phyloP scores from a whole-genome alignment of 1,140 invertebrate species.

The Sycophila sp. region DNA sequence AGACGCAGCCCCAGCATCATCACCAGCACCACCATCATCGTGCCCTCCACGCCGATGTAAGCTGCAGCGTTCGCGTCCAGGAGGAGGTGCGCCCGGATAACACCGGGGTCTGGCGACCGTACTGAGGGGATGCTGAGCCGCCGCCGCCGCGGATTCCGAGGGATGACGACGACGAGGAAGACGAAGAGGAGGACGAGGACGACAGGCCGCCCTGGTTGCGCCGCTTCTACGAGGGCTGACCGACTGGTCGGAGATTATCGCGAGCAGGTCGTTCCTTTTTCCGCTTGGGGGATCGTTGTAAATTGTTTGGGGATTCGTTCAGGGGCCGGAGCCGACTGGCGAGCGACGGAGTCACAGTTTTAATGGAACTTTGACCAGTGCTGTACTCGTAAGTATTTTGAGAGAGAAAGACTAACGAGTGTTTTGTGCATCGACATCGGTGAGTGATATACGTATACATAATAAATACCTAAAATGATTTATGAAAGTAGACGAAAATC shows the following conservation, averaged over 20 bases:
- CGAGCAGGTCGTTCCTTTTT: no score
- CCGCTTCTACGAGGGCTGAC: conserved; percentile 7
- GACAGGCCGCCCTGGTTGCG: conserved; percentile 7
- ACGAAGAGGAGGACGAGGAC: background rate
- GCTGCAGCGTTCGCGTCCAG: conserved; percentile 60
- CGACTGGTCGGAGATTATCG: no score
- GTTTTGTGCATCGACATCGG: conserved; percentile 25
- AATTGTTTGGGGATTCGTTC: background rate
- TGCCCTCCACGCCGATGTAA: conserved; percentile 33
- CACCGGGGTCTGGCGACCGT: conserved; percentile 65
- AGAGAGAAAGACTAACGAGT: conserved; percentile 30
- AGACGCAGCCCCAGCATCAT: conserved; percentile 47
- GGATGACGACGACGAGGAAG: background rate
- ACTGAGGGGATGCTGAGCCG: conserved; percentile 48
- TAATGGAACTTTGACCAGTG: background rate
- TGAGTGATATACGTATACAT: conserved; percentile 32
- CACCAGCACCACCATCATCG: conserved; percentile 6
- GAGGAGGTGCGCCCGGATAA: conserved; percentile 66
- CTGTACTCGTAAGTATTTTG: background rate
- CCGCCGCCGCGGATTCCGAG: background rate
- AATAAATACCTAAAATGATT: conserved; percentile 22
- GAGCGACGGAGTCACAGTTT: background rate
- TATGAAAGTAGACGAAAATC: conserved; percentile 31
- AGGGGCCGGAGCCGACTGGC: no score
- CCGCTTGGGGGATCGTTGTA: background rate